Base-by-base conservation (phyloP, 2,113 vertebrate species). In the Embiotoca jacksoni region DNA sequence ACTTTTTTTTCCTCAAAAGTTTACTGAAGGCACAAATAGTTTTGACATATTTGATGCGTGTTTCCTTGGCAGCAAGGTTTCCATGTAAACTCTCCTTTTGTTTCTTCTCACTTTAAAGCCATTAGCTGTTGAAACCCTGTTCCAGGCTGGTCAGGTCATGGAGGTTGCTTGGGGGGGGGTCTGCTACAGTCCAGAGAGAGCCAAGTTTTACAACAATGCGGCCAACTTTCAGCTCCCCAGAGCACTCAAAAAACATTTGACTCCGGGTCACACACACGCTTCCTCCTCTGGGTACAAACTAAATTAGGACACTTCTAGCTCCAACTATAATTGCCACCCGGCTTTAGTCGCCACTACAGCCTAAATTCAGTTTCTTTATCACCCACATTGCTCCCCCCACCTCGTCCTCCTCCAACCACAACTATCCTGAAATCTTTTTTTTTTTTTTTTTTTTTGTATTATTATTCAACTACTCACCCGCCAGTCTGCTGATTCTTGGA, bases 401-500 rank as follows among this genome's bases (percentile, higher is more conserved):
- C 23, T 23, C 23, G 23, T 23, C 65, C 58, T 10, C 73, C 64
- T n/a, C 61, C 57, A 65, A 83, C 87, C 84, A 83, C 85, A 86
- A 80, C 83, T 72, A 76, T 78, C 86, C 72, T 82, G 36, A 75
- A 78, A 66, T 62, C 32, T 78, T 76, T 68, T 88, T 66, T 66
- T 39, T 50, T 50, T 50, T 30, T 50, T 64, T 44, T 31, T 11
- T 37, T 31, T 23, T 23, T 23, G 23, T 23, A 44, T 44, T 10
- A 44, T 66, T 80, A 49, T 79, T 65, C 49, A 82, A 81, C 79
- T 82, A 94, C 95, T 95, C 95, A 95, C 91, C 94, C 92, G 94
- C 95, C 95, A 95, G 94, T 94, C 94, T 95, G 95, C 65, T 91
- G 93, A 89, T 92, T 92, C 91, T 88, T 83, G 69, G 86, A 93